Percentiles rank a stretch among this genome's conserved stretches.
Evolutionary conservation across 1,140 invertebrate genomes (phyloP).

Genomic region (Plodia interpunctella): DNA sequence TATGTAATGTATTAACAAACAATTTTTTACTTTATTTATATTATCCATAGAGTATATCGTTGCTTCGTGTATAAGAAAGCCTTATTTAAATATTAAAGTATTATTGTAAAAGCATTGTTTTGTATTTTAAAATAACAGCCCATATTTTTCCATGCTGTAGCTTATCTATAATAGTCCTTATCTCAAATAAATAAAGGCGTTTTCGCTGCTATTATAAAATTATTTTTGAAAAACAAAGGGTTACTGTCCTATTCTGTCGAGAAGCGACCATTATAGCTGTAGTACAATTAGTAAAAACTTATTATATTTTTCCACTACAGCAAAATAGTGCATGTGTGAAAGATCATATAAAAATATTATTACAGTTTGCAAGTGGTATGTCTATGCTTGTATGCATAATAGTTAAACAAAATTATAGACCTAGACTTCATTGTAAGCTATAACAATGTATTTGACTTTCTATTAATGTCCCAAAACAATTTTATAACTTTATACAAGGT

Average conservation of each 20-base stretch:
- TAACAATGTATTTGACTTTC: slow-evolving; percentile 3
- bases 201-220: too few species aligned
- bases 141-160: too few species aligned
- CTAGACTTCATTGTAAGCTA: background rate
- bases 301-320: background rate
- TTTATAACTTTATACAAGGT: background rate
- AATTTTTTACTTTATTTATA: slow-evolving; percentile 21
- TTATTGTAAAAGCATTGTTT: background rate
- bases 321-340: background rate
- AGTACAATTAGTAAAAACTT: background rate
- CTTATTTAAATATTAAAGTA: slow-evolving; percentile 1
- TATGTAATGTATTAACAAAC: slow-evolving; percentile 8
- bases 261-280: background rate
- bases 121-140: background rate
- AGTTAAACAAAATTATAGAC: slow-evolving; percentile 7
- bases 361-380: background rate
- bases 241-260: too few species aligned
- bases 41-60: slow-evolving; percentile 20
- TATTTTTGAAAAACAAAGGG: too few species aligned
- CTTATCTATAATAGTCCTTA: too few species aligned
- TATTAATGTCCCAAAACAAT: background rate
- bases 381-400: background rate
- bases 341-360: background rate
- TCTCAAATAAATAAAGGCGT: too few species aligned
- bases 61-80: slow-evolving; percentile 23